Base-by-base conservation (phyloP, 2,113 vertebrate genomes). In the Actinemys pallida region DNA sequence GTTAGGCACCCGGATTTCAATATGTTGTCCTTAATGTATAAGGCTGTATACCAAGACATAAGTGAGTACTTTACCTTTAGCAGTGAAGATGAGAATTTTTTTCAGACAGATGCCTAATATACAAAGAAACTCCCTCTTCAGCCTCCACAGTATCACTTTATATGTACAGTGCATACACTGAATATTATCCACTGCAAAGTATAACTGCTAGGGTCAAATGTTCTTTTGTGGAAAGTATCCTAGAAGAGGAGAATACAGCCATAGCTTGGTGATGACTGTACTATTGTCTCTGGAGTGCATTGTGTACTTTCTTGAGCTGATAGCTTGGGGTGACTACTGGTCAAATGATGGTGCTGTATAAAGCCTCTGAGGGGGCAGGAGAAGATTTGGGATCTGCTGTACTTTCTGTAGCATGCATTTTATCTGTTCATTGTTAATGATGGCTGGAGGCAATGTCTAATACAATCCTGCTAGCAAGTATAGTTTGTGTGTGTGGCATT, bases 381-480 rank as follows among this genome's bases (percentile, higher is more conserved):
- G 84, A 93, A 89, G 81, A 1, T 62, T 89, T 90, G 90, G 22
- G 47, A 93, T 92, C 52, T 87, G 45, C 83, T 84, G 39, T 78
- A 22, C 84, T 90, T 95, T 94, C 87, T 94, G 56, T 91, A 83
- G 86, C 76, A 78, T 88, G 86, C 90, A 89, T 96, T 96, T 96
- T 93, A 85, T 96, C 87, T 90, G 42, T 86, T 94, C 3, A 0
- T n/a, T 84, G 86, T 87, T 97, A 96, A 95, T 93, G 93, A 91
- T 65, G 87, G 95, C 90, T 94, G 83, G 93, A 96, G 91, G 93
- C 90, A 94, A 97, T 91, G 84, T 92, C 91, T 97, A 91, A 96
- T 93, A 91, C 24, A 88, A 87, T 80, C 86, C 83, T 93, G 47
- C 96, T 88, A 92, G 57, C 79, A 94, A 90, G 86, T 75, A 84